Evolutionary conservation across 1,140 invertebrate species (phyloP).

Genomic region (Neodiprion lecontei): DNA sequence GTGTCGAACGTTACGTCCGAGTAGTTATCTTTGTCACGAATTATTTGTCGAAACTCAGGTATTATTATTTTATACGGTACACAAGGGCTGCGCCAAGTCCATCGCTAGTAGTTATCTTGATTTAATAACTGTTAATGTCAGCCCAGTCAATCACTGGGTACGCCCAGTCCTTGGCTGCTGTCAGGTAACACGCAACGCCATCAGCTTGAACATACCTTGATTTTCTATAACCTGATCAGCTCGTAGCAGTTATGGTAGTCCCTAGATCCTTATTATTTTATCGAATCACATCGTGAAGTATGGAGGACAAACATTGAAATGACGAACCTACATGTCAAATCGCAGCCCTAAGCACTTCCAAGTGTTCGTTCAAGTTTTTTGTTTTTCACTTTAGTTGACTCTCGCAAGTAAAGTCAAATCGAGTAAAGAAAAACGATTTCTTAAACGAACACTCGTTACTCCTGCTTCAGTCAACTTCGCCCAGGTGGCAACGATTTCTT

Average conservation of each 20-base stretch:
- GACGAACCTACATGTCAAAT: too few relatives aligned
- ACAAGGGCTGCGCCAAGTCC: slow-evolving; percentile 16
- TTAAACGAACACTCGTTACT: background rate
- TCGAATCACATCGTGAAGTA: background rate
- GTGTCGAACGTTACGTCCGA: background rate
- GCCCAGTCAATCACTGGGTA: slow-evolving; percentile 32
- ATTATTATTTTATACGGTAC: slow-evolving; percentile 35
- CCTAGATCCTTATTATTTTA: background rate
- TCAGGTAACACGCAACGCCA: slow-evolving; percentile 15
- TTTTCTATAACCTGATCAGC: background rate
- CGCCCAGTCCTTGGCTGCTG: background rate
- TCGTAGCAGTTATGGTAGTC: background rate
- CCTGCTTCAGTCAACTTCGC: slow-evolving; percentile 40
- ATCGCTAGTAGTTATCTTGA: slow-evolving; percentile 40
- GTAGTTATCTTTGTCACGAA: slow-evolving; percentile 25
- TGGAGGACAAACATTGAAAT: too few relatives aligned
- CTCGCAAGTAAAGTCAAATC: slow-evolving; percentile 28
- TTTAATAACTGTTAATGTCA: slow-evolving; percentile 52
- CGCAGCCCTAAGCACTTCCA: background rate
- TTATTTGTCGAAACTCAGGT: slow-evolving; percentile 37
- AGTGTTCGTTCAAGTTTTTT: background rate
- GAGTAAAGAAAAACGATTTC: background rate
- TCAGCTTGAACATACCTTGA: slow-evolving; percentile 30
- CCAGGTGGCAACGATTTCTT: slow-evolving; percentile 60
- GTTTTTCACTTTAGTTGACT: slow-evolving; percentile 30